Conservation (phyloP, 2,888 invertebrate species). For the Epinotia bilunana region DNA sequence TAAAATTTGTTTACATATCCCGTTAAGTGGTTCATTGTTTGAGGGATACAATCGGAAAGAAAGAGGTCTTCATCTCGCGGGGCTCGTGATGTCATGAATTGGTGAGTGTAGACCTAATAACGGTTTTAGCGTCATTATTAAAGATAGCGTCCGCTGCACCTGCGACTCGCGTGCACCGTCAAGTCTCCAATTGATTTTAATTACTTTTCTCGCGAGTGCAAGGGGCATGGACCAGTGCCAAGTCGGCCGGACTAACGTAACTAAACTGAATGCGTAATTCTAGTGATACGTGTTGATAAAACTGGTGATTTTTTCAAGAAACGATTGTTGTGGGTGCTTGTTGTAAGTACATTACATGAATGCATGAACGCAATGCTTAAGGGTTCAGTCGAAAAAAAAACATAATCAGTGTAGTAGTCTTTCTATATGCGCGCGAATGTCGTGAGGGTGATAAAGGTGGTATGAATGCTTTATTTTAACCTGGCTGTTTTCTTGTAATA, state of each 20-base stretch:
- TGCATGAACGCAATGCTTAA: neutral
- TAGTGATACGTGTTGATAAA: slow-evolving; percentile 34
- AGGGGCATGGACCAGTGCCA: slow-evolving; percentile 75
- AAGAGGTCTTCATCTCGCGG: slow-evolving; percentile 44
- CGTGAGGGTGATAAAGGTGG: slow-evolving; percentile 12
- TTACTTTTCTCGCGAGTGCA: slow-evolving; percentile 57
- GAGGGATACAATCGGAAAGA: slow-evolving; percentile 26
- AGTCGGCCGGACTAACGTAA: slow-evolving; percentile 63
- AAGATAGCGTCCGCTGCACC: slow-evolving; percentile 10
- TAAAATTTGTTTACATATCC: slow-evolving; percentile 20
- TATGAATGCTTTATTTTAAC: slow-evolving; percentile 20
- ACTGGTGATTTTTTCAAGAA: slow-evolving; percentile 14
- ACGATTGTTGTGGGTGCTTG: neutral
- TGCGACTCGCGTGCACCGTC: slow-evolving; percentile 58
- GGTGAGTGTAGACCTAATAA: slow-evolving; percentile 35
- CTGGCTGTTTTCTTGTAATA: neutral
- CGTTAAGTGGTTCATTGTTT: slow-evolving; percentile 39
- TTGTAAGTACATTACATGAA: slow-evolving; percentile 29
- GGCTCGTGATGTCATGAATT: slow-evolving; percentile 41
- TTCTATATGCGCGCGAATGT: slow-evolving; percentile 2
- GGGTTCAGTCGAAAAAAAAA: neutral
- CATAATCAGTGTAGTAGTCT: neutral
- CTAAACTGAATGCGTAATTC: slow-evolving; percentile 27
- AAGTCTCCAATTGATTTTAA: slow-evolving; percentile 65
- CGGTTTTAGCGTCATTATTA: slow-evolving; percentile 46